Base-by-base conservation (phyloP, 2,888 invertebrate species). In the Parnassius glacialis region DNA sequence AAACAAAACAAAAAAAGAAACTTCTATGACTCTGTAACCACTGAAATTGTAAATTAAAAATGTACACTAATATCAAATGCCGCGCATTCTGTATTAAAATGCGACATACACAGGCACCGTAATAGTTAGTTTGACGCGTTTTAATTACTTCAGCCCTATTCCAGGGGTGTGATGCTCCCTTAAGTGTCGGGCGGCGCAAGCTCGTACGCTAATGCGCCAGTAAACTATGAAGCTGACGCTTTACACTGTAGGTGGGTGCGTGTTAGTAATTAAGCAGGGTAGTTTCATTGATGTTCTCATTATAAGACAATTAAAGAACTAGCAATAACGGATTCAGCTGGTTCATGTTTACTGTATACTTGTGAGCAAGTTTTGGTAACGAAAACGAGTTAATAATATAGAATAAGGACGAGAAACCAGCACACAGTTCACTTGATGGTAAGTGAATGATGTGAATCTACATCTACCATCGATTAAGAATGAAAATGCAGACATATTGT, bases 81-180 rank as follows among this genome's bases (percentile, higher is more conserved):
- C 50, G 43, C 10, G 62, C 64, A 63, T 66, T 64, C 60, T 65
- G 62, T 55, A 44, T 47, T 50, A 54, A 44, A n/a, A 9, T 53
- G 42, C 50, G 43, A 55, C 60, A 51, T 25, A 16, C 16, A 57
- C 65, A 64, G 64, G 66, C 74, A 72, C 71, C 73, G 74, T 78
- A 74, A 90, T 89, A 76, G 87, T 84, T 83, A 82, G 80, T 87
- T 88, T 85, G 88, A 83, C 82, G 84, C 79, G 87, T 81, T 90
- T 90, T 90, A 90, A 91, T 90, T 90, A 90, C 85, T 75, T 79
- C 80, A 79, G 78, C 79, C 80, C 84, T 83, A 84, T 88, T 86
- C 74, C 74, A 80, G 84, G 87, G 87, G 87, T 85, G 81, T 82
- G 84, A 88, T 84, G 84, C 73, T 83, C 85, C 80, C 83, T 88